Evolutionary conservation across 2,888 invertebrate genomes (phyloP), one percentile per base, ranked within the genome.

Genomic region (Morpho achilles): DNA sequence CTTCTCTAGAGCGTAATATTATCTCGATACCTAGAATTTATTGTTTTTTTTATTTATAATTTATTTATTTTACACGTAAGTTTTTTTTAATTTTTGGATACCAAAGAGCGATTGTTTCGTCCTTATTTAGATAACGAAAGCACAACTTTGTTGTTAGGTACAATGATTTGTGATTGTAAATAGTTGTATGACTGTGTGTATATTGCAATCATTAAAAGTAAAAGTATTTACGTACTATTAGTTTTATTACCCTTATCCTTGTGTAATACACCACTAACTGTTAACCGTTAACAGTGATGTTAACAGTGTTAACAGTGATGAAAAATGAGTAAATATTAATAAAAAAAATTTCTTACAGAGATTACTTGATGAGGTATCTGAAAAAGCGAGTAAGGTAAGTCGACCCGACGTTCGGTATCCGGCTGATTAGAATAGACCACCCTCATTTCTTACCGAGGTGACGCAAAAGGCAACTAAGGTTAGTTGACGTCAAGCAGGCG

Each of bases 91-190:
- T 47, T 47, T 42, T 65, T 68, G 67, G 68, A 69, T 72, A 76
- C 73, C 74, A 74, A 74, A 71, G 73, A 70, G 62, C 56, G 55
- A 69, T 71, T 72, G 65, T 75, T 70, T 71, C 70, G 64, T 69
- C 62, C 59, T 69, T 66, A 67, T 70, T 73, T 77, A 76, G 65
- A 71, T 10, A 45, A 76, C 73, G 74, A 75, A 79, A 84, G 88
- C 89, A 90, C 89, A 90, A 90, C 80, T 87, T 82, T 78, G 81
- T 87, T 87, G 78, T 81, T 87, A 82, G 80, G 81, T 82, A 80
- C 77, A 80, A 80, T 79, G 67, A 75, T 80, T 84, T 79, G 80
- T 82, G 78, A 77, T 76, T 88, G 89, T 89, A 88, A 83, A 87
- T 87, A 88, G 73, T 78, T 72, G 82, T 82, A 87, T 85, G 86